Conservation (phyloP, 2,797 vertebrate species). For the Microctenopoma lineatum region DNA sequence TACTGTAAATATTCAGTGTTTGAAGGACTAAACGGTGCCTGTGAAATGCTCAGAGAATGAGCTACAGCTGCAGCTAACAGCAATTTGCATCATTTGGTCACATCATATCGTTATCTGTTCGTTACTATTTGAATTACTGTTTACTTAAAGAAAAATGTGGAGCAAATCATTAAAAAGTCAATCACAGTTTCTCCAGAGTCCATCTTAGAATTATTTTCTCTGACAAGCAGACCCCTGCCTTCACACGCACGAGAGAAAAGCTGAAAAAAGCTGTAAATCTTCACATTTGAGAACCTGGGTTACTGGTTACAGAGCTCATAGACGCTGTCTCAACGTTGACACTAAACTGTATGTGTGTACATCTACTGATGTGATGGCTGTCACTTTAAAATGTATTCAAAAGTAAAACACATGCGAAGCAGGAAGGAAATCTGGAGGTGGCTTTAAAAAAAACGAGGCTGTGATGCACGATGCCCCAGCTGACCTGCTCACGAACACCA, state of each 20-base stretch:
- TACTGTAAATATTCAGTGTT: background rate
- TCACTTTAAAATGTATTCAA: constrained; percentile 22
- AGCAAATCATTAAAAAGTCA: background rate
- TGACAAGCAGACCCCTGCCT: background rate
- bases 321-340: background rate
- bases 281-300: too few relatives aligned
- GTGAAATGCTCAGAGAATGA: background rate
- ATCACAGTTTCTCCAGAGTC: background rate
- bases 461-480: background rate
- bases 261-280: background rate
- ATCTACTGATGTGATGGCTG: background rate
- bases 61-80: background rate
- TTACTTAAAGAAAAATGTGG: too few relatives aligned
- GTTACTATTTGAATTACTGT: background rate
- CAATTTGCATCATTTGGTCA: too few relatives aligned
- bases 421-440: constrained; percentile 30
- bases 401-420: constrained; percentile 17
- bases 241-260: too few relatives aligned
- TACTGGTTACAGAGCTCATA: too few relatives aligned
- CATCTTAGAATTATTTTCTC: background rate
- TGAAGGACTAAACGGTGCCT: background rate
- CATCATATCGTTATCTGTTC: too few relatives aligned
- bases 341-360: background rate
- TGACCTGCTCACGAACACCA: constrained; percentile 32
- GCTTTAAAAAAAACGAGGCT: constrained; percentile 21